Conservation (phyloP, 2,113 vertebrate genomes). For the Cheilinus undulatus region DNA sequence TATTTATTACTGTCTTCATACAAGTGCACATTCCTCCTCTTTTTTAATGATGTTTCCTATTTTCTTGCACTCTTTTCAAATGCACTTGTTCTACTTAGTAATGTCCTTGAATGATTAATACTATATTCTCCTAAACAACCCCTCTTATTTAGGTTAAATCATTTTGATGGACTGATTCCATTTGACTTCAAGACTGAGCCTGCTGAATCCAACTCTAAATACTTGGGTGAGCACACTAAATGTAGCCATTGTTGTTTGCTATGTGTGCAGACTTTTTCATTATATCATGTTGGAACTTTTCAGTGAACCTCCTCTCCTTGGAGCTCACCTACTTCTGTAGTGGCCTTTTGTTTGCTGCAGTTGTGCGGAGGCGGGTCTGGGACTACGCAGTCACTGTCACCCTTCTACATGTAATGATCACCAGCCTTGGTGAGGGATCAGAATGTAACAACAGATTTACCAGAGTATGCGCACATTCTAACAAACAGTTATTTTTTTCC, state of each 20-base stretch:
- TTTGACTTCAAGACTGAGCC: slow-evolving; percentile 90
- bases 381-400: slow-evolving; percentile 89
- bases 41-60: too few relatives aligned
- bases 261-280: neutral
- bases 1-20: neutral
- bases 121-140: neutral
- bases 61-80: neutral
- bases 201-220: slow-evolving; percentile 85
- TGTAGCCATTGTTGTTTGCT: neutral
- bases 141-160: slow-evolving; percentile 78
- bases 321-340: slow-evolving; percentile 88
- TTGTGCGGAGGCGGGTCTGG: slow-evolving; percentile 90
- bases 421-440: slow-evolving; percentile 82
- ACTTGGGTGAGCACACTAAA: slow-evolving; percentile 82
- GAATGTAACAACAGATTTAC: neutral
- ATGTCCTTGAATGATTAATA: neutral
- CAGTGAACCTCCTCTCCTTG: slow-evolving; percentile 85
- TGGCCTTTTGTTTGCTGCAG: slow-evolving; percentile 86
- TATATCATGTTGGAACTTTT: neutral
- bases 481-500: neutral
- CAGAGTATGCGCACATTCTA: neutral
- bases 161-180: slow-evolving; percentile 86
- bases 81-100: neutral
- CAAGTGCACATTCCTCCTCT: too few relatives aligned
- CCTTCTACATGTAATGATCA: slow-evolving; percentile 85